Evolutionary conservation across 2,888 invertebrate genomes (phyloP).

Genomic region (Zaprionus obscuricornis): DNA sequence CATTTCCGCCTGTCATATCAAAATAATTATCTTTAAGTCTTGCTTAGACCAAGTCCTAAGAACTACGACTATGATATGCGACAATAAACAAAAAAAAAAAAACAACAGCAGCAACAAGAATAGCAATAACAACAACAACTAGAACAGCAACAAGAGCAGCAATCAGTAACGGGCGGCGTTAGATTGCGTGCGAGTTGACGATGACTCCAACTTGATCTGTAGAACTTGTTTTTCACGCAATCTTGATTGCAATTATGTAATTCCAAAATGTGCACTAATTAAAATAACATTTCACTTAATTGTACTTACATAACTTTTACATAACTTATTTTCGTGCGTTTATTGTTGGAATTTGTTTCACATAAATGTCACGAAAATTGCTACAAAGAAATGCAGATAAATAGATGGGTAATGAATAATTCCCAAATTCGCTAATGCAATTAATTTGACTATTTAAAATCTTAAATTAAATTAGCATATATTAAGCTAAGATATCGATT

Average conservation of each 20-base stretch:
- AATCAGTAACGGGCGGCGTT: slow-evolving; percentile 38
- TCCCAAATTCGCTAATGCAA: too few species aligned
- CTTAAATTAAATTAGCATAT: too few species aligned
- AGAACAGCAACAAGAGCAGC: slow-evolving; percentile 20
- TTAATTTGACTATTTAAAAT: too few species aligned
- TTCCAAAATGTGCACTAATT: slow-evolving; percentile 71
- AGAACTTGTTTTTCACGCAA: slow-evolving; percentile 72
- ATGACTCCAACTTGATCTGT: slow-evolving; percentile 63
- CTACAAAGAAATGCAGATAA: background rate
- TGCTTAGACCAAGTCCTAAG: slow-evolving; percentile 53
- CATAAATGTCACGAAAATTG: background rate
- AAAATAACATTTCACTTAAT: slow-evolving; percentile 71
- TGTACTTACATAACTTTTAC: slow-evolving; percentile 51
- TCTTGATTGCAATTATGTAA: slow-evolving; percentile 75
- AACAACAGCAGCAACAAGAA: slow-evolving; percentile 1
- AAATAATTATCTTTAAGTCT: slow-evolving; percentile 77
- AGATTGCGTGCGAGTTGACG: slow-evolving; percentile 54
- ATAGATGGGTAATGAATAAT: too few species aligned
- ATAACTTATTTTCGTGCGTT: slow-evolving; percentile 8
- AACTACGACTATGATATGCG: slow-evolving; percentile 40
- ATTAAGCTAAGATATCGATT: background rate
- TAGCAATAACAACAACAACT: slow-evolving; percentile 22
- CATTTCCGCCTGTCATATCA: slow-evolving; percentile 81
- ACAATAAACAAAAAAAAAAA: slow-evolving; percentile 18
- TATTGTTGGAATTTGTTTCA: background rate